These are phyloP conservation scores for Austrofundulus limnaeus DNA, from an alignment of 2,113 vertebrate species.

Conservation along the genomic window DNA sequence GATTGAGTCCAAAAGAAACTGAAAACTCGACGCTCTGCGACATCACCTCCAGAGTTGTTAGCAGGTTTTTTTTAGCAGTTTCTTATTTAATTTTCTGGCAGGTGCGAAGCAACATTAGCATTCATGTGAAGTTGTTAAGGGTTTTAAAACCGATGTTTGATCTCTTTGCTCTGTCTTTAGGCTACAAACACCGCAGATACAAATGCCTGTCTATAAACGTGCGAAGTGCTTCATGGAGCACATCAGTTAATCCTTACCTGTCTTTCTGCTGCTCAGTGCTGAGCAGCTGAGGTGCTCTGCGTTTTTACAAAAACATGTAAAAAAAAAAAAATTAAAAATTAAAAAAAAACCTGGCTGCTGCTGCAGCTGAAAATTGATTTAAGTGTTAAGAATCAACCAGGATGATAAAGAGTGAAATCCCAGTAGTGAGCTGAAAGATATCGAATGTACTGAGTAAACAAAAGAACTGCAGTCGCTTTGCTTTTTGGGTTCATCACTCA, in stretches of 20 bases:
- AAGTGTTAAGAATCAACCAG: conserved; percentile 1
- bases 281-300: not conserved
- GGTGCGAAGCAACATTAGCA: conserved; percentile 10
- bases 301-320: not conserved
- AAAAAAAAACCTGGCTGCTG: not conserved
- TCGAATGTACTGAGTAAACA: not conserved
- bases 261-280: not conserved
- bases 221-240: not conserved
- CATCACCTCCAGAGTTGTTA: conserved; percentile 6
- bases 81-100: conserved; percentile 10
- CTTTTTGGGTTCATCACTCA: conserved; percentile 8
- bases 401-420: conserved; percentile 4
- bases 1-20: conserved; percentile 1
- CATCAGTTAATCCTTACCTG: not conserved
- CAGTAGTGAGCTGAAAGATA: not conserved
- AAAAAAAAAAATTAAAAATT: not conserved
- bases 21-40: not conserved
- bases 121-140: conserved; percentile 14
- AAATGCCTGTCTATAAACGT: conserved; percentile 3
- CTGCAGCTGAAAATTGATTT: conserved; percentile 1
- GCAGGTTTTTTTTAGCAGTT: not conserved
- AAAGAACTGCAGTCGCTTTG: not conserved
- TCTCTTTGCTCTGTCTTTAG: not conserved
- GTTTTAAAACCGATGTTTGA: conserved; percentile 1
- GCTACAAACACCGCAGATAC: not conserved